Evolutionary conservation across 2,113 vertebrate species (phyloP).

Genomic region (Notechis scutatus): DNA sequence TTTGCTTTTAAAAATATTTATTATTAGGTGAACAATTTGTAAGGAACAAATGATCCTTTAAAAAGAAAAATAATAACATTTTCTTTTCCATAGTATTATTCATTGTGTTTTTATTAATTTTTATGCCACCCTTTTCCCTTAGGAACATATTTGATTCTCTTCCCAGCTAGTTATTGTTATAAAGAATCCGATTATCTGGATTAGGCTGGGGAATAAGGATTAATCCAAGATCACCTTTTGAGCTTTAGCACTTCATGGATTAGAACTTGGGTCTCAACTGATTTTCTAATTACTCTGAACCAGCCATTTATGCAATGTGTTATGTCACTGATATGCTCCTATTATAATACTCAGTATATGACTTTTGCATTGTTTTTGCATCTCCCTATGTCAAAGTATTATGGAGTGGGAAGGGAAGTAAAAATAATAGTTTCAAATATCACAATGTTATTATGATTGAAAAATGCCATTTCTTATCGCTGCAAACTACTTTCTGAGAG

Average conservation of each 20-base stretch:
- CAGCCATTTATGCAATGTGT: background rate
- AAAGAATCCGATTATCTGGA: background rate
- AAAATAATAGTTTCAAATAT: background rate
- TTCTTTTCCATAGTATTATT: background rate
- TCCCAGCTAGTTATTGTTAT: background rate
- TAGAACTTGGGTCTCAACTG: background rate
- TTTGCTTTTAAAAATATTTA: background rate
- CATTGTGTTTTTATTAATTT: background rate
- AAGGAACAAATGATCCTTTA: constrained; percentile 1
- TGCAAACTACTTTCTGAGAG: background rate
- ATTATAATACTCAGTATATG: background rate
- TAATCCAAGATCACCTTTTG: background rate
- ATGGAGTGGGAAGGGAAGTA: background rate
- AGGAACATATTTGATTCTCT: background rate
- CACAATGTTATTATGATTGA: background rate
- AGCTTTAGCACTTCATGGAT: background rate
- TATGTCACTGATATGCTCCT: background rate
- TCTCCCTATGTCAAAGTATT: background rate
- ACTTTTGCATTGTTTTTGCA: background rate
- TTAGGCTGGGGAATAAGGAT: background rate
- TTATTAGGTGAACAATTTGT: background rate
- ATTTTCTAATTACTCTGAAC: background rate
- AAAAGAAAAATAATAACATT: background rate
- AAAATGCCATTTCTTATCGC: background rate
- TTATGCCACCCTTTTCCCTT: background rate